phyloP scores from a whole-genome alignment of 2,113 vertebrate species.

The Carlito syrichta region DNA sequence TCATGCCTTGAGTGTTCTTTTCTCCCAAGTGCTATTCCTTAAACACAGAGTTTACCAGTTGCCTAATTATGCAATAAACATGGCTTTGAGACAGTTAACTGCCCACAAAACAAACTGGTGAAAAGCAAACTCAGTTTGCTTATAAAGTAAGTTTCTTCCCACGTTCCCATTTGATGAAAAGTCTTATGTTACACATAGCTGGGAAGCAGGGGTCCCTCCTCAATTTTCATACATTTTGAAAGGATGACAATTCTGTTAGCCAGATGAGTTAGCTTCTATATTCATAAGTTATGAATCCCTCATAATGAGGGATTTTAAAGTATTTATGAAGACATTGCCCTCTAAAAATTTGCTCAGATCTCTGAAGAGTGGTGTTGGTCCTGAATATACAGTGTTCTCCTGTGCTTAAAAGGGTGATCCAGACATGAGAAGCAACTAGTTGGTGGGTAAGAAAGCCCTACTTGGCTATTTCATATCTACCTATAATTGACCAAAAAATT shows the following conservation, averaged over 20 bases:
- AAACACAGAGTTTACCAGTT: conserved; percentile 64
- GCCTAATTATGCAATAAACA: conserved; percentile 65
- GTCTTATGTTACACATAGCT: conserved; percentile 23
- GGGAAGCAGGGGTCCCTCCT: conserved; percentile 60
- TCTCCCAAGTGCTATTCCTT: conserved; percentile 81
- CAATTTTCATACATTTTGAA: conserved; percentile 59
- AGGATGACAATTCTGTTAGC: conserved; percentile 68
- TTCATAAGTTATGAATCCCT: conserved; percentile 47
- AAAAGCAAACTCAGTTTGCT: conserved; percentile 42
- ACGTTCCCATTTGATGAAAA: conserved; percentile 39
- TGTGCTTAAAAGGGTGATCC: conserved; percentile 70
- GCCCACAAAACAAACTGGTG: conserved; percentile 49
- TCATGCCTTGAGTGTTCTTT: conserved; percentile 78
- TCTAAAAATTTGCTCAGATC: not conserved
- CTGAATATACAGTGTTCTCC: not conserved
- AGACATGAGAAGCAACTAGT: conserved; percentile 67
- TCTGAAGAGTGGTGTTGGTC: not conserved
- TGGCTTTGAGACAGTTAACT: conserved; percentile 57
- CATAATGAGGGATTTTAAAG: conserved; percentile 43
- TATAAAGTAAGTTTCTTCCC: conserved; percentile 36
- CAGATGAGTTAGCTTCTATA: conserved; percentile 62
- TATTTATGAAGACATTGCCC: conserved; percentile 46
- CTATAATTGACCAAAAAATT: conserved; percentile 68
- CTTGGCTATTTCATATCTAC: conserved; percentile 71
- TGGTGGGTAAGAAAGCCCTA: conserved; percentile 61